Percentiles rank a stretch among this genome's conserved stretches.
Evolutionary conservation across 1,140 invertebrate genomes (phyloP).

Genomic region (Apis laboriosa): DNA sequence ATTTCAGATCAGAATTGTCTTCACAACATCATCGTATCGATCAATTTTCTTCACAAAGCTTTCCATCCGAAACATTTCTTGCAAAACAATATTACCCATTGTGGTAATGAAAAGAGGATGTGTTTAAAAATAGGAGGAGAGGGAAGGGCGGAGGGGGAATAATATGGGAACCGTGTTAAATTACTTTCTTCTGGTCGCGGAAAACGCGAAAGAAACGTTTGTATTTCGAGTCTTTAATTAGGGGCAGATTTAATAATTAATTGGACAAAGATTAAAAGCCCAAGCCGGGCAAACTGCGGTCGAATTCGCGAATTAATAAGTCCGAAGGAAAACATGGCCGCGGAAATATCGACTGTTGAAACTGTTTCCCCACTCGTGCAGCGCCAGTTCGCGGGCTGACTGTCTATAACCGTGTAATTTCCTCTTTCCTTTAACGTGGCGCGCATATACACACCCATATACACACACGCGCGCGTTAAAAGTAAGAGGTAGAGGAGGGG

Average conservation of each 20-base stretch:
- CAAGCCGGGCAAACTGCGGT: constrained; percentile 35
- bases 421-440: too few species aligned
- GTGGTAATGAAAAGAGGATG: not conserved
- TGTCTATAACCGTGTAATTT: too few species aligned
- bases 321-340: constrained; percentile 38
- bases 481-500: too few species aligned
- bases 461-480: too few species aligned
- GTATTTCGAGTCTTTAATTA: constrained; percentile 50
- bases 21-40: too few species aligned
- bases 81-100: not conserved
- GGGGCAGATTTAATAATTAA: constrained; percentile 45
- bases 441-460: too few species aligned
- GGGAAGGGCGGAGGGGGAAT: not conserved
- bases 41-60: too few species aligned
- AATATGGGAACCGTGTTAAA: constrained; percentile 22
- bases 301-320: constrained; percentile 53
- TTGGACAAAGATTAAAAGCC: constrained; percentile 43
- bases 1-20: too few species aligned
- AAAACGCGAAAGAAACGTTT: not conserved
- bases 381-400: too few species aligned
- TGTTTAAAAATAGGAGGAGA: not conserved
- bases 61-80: too few species aligned
- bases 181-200: constrained; percentile 34
- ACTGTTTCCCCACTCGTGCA: not conserved
- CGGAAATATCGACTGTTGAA: constrained; percentile 30